Conservation (phyloP, 2,113 vertebrate species). For the Cavia aperea region DNA sequence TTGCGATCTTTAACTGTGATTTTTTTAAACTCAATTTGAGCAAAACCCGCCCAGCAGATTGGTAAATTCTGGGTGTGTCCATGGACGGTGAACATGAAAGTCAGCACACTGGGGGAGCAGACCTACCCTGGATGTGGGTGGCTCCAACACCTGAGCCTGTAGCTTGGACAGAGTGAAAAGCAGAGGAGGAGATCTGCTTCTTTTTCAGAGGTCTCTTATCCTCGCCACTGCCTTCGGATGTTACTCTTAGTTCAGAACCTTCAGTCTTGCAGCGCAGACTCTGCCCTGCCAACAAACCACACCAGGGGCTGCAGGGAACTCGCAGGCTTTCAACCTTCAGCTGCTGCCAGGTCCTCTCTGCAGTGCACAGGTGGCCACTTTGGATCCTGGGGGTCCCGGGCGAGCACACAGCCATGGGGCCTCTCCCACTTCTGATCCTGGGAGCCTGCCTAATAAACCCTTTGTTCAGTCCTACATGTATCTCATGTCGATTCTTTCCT, state of each 20-base stretch:
- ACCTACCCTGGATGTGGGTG: background rate
- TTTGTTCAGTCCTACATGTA: background rate
- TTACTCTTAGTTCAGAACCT: background rate
- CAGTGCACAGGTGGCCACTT: background rate
- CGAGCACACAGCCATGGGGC: background rate
- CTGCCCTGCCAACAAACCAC: background rate
- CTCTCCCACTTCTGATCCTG: background rate
- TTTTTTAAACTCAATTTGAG: background rate
- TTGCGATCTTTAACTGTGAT: background rate
- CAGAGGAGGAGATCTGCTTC: background rate
- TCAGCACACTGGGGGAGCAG: background rate
- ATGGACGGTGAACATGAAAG: background rate
- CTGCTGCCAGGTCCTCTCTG: background rate
- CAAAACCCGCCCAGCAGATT: background rate
- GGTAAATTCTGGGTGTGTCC: background rate
- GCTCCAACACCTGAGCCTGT: background rate
- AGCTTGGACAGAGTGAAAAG: background rate
- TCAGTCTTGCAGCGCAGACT: background rate
- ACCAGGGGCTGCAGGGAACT: background rate
- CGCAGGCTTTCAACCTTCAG: background rate
- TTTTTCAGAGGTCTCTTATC: background rate
- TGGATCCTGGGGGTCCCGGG: background rate
- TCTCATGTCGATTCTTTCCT: background rate
- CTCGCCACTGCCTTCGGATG: background rate
- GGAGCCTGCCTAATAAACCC: background rate